Conservation (phyloP, 2,113 vertebrate genomes). For the Ochotona princeps region DNA sequence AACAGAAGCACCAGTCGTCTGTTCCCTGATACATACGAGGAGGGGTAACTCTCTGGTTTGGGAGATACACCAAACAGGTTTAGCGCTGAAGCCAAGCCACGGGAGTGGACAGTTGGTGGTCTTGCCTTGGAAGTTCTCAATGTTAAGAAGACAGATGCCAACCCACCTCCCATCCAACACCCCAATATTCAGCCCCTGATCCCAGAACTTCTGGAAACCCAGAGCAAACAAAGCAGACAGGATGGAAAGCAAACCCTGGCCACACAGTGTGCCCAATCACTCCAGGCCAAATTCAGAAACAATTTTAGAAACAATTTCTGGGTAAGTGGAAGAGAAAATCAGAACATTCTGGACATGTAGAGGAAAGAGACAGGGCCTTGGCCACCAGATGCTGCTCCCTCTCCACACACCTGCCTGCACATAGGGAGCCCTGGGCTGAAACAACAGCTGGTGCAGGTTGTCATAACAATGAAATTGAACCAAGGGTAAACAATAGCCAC, state of each 20-base stretch:
- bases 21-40: not conserved
- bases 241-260: not conserved
- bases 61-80: not conserved
- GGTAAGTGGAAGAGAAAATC: slow-evolving; percentile 75
- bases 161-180: not conserved
- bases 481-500: slow-evolving; percentile 75
- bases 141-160: not conserved
- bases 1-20: not conserved
- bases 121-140: not conserved
- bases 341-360: slow-evolving; percentile 16
- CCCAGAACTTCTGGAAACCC: not conserved
- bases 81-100: not conserved
- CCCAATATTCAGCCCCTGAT: not conserved
- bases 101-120: not conserved
- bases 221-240: not conserved
- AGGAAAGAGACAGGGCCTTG: slow-evolving; percentile 50
- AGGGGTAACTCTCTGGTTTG: not conserved
- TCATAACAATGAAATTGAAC: slow-evolving; percentile 78
- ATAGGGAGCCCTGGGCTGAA: not conserved
- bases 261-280: not conserved
- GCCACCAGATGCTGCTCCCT: not conserved
- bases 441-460: slow-evolving; percentile 69
- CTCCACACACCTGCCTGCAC: not conserved
- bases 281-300: slow-evolving; percentile 54
- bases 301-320: slow-evolving; percentile 75